Evolutionary conservation across 2,797 vertebrate genomes (phyloP), one percentile per base, ranked within the genome.

Genomic region (Ptychobarbus kaznakovi): DNA sequence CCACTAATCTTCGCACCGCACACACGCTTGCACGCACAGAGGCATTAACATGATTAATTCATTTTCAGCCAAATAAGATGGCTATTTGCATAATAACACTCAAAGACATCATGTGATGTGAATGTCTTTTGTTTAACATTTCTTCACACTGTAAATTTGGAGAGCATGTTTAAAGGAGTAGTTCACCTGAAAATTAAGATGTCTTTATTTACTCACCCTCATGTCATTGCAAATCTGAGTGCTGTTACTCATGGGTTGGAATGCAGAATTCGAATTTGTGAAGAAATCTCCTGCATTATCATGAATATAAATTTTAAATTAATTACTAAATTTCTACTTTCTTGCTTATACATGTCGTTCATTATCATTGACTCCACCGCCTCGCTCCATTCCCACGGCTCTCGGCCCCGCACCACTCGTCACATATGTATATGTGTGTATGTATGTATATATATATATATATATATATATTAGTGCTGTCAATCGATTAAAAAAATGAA

Each of bases 21-120:
- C 32, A 65, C 66, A 5, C 3, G 40, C 46, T 2, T 32, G 2
- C 32, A 75, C 66, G 18, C 32, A 70, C 81, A 56, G 61, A 61
- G 68, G 78, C 85, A 86, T 91, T 92, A 88, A 84, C 72, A 3
- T 18, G 84, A 92, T 90, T 84, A 90, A 92, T 92, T 90, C 86
- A 88, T 25, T 91, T 86, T 92, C 90, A 85, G 88, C 76, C 46
- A 70, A 69, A 80, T 83, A 85, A 51, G 69, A 81, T 84, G 61
- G n/a, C 68, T 61, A 86, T 87, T 87, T 86, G 80, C 88, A 89
- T 86, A 88, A 86, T 88, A 80, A 61, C 69, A 70, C 61, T 86
- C 53, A 78, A 32, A 73, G 79, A 85, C 66, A 44, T 73, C n/a
- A 61, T 79, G 32, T 18, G 6, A 51, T 80, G 46, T 20, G 32